Conservation (phyloP, 1,140 invertebrate genomes). For the Reticulitermes speratus region DNA sequence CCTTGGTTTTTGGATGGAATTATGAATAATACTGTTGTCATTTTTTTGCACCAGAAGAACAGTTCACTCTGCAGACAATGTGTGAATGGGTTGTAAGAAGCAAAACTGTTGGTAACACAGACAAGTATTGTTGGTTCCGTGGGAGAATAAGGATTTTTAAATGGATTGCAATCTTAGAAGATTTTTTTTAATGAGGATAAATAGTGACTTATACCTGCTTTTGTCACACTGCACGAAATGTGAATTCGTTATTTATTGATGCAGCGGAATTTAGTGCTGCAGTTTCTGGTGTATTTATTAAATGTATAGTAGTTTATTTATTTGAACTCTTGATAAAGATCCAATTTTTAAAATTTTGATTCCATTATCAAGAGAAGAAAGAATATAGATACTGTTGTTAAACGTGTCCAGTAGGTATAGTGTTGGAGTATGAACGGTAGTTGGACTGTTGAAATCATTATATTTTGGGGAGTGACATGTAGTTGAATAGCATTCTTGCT, state of each 20-base stretch:
- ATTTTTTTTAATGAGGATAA: not conserved
- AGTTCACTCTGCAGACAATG: not conserved
- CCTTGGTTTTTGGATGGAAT: not conserved
- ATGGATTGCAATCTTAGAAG: constrained; percentile 1
- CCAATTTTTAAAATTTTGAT: constrained; percentile 18
- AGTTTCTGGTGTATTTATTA: constrained; percentile 6
- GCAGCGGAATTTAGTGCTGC: not conserved
- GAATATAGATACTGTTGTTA: constrained; percentile 7
- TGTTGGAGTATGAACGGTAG: not conserved
- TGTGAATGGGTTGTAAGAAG: constrained; percentile 1
- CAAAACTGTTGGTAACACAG: not conserved
- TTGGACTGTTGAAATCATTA: not conserved
- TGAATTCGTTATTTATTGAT: not conserved
- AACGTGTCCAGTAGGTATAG: constrained; percentile 3
- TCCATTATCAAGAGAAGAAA: not conserved
- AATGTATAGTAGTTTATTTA: constrained; percentile 28
- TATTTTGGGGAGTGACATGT: not conserved
- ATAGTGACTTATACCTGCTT: constrained; percentile 21
- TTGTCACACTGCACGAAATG: not conserved
- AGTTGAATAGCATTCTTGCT: constrained; percentile 3
- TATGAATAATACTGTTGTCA: not conserved
- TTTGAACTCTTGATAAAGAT: not conserved
- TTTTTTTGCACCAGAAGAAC: not conserved
- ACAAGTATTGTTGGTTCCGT: not conserved
- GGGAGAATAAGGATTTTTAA: not conserved